Percentiles rank a stretch among this genome's conserved stretches.
Conservation (phyloP, 2,797 vertebrate species). For the Anableps anableps region DNA sequence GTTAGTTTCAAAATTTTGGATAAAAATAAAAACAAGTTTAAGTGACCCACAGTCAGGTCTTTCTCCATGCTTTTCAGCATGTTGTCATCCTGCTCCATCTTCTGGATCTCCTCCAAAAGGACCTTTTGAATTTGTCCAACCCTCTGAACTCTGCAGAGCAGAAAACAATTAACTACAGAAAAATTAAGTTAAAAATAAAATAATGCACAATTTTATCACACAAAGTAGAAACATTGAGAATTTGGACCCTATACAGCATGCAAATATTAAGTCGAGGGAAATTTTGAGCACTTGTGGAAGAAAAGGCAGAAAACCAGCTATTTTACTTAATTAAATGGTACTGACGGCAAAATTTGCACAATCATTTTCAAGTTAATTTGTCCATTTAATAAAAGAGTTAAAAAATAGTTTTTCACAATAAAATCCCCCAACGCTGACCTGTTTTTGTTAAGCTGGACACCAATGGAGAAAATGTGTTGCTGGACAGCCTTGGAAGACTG, state of each 20-base stretch:
- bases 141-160: conserved; percentile 79
- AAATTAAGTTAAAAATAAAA: background rate
- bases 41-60: conserved; percentile 84
- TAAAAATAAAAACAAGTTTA: background rate
- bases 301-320: background rate
- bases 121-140: conserved; percentile 82
- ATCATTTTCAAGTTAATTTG: background rate
- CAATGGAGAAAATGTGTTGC: conserved; percentile 84
- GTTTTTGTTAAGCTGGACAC: conserved; percentile 76
- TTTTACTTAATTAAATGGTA: background rate
- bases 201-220: background rate
- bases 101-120: conserved; percentile 86
- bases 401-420: background rate
- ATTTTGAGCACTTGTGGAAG: background rate
- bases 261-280: background rate
- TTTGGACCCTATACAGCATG: background rate
- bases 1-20: background rate
- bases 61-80: conserved; percentile 88
- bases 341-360: background rate
- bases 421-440: conserved; percentile 78
- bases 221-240: background rate
- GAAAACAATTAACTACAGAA: conserved; percentile 10
- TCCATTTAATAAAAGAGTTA: background rate
- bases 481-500: conserved; percentile 84
- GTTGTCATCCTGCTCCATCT: conserved; percentile 86